Conservation (phyloP, 2,888 invertebrate species). For the Taphrorychus bicolor region DNA sequence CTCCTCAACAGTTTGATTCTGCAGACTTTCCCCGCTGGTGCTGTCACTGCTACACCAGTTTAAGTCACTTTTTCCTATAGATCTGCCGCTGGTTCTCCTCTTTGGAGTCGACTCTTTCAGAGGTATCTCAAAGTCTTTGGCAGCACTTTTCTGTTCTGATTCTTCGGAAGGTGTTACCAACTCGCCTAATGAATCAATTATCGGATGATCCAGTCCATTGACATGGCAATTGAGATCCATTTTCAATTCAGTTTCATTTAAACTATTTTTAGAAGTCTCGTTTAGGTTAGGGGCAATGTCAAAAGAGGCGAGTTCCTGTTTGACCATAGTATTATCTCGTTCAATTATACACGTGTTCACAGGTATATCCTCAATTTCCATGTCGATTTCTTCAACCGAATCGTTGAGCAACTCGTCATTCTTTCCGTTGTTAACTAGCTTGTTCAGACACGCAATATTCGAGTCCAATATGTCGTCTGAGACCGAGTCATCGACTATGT, state of each 20-base stretch:
- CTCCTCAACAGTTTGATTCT: too few relatives aligned
- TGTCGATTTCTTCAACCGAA: slow-evolving; percentile 49
- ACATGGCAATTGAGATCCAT: too few relatives aligned
- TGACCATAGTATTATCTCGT: slow-evolving; percentile 28
- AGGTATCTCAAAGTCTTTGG: slow-evolving; percentile 8
- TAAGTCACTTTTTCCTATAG: neutral
- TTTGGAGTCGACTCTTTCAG: slow-evolving; percentile 15
- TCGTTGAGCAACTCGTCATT: slow-evolving; percentile 38
- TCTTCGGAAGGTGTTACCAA: too few relatives aligned
- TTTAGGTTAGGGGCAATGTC: too few relatives aligned
- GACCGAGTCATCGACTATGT: slow-evolving; percentile 40
- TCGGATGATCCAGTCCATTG: too few relatives aligned
- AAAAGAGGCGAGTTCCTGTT: too few relatives aligned
- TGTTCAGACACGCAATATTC: too few relatives aligned
- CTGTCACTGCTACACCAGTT: too few relatives aligned
- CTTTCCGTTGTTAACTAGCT: neutral
- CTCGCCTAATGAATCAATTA: too few relatives aligned
- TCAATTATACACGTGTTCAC: slow-evolving; percentile 47
- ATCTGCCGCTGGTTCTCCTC: neutral
- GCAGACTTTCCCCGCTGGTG: too few relatives aligned
- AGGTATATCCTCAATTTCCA: slow-evolving; percentile 50
- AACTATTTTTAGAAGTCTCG: too few relatives aligned
- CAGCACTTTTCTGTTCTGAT: too few relatives aligned
- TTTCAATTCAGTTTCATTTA: neutral
- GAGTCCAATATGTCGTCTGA: slow-evolving; percentile 30